phyloP scores from a whole-genome alignment of 1,140 invertebrate genomes.

The Battus philenor region DNA sequence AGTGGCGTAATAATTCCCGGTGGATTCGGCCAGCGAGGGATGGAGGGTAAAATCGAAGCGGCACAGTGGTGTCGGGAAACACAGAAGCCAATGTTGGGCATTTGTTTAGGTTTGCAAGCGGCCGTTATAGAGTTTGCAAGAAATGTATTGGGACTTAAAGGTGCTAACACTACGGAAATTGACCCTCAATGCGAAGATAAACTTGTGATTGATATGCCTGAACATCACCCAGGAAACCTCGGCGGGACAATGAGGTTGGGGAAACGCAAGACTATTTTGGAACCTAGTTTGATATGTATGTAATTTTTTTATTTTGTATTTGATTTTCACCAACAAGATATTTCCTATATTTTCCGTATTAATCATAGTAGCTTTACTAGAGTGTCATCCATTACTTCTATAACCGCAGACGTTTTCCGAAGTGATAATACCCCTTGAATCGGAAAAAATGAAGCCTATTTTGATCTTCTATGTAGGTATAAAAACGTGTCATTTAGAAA shows the following conservation, averaged over 20 bases:
- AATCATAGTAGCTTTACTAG: no score
- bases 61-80: conserved; percentile 95
- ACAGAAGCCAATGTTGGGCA: conserved; percentile 94
- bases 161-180: conserved; percentile 94
- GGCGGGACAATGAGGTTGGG: conserved; percentile 99
- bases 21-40: conserved; percentile 96
- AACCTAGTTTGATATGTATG: conserved; percentile 84
- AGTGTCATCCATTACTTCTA: no score
- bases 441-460: no score
- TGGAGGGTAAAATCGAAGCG: conserved; percentile 97
- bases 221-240: conserved; percentile 94
- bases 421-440: no score
- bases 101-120: conserved; percentile 97
- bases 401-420: no score
- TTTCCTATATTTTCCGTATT: no score
- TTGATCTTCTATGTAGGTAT: no score
- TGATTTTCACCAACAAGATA: no score
- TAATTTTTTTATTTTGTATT: no score
- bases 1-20: conserved; percentile 97
- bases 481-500: no score
- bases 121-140: conserved; percentile 98
- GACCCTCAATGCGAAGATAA: conserved; percentile 83
- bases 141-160: conserved; percentile 86
- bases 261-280: conserved; percentile 91
- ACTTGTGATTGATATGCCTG: conserved; percentile 98